Percentiles rank a stretch among this genome's conserved stretches.
Evolutionary conservation across 1,140 invertebrate species (phyloP).

Genomic region (Bombyx mori): ASM3026992v2 NC_085115.1:12535501-12536000

Average conservation of each 20-base stretch:
- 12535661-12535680: slow-evolving; percentile 48
- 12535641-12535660: slow-evolving; percentile 52
- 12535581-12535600: slow-evolving; percentile 3
- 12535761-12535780: slow-evolving; percentile 85
- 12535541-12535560: slow-evolving; percentile 2
- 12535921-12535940: slow-evolving; percentile 44
- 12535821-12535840: slow-evolving; percentile 85
- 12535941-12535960: slow-evolving; percentile 64
- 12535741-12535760: slow-evolving; percentile 70
- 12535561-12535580: too few relatives aligned
- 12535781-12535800: slow-evolving; percentile 72
- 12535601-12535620: slow-evolving; percentile 48
- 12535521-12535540: slow-evolving; percentile 65
- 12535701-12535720: slow-evolving; percentile 61
- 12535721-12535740: slow-evolving; percentile 63
- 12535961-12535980: slow-evolving; percentile 67
- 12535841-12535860: slow-evolving; percentile 86
- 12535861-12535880: slow-evolving; percentile 72
- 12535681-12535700: slow-evolving; percentile 64
- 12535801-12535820: slow-evolving; percentile 72
- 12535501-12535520: slow-evolving; percentile 56
- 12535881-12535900: slow-evolving; percentile 81
- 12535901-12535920: slow-evolving; percentile 69
- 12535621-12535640: slow-evolving; percentile 45
- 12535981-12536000: slow-evolving; percentile 76